phyloP scores from a whole-genome alignment of 2,113 vertebrate species.

The Parotia lawesii region DNA sequence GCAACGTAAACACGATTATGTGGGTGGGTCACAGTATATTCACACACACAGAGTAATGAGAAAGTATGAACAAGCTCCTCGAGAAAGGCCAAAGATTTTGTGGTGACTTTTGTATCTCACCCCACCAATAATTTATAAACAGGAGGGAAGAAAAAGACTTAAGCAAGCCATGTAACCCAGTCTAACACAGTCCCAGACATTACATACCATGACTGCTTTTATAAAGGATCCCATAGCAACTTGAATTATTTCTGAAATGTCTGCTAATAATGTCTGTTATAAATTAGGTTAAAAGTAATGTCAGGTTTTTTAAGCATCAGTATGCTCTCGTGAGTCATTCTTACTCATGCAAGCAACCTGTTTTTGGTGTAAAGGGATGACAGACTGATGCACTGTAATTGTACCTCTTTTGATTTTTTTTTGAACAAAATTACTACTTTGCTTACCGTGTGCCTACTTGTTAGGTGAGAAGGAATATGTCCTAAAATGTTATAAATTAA shows the following conservation, averaged over 20 bases:
- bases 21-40: neutral
- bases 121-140: neutral
- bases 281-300: neutral
- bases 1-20: neutral
- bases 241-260: neutral
- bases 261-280: neutral
- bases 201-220: neutral
- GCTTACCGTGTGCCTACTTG: neutral
- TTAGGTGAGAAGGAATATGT: neutral
- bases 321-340: neutral
- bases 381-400: neutral
- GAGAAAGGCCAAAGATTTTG: neutral
- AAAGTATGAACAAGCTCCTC: neutral
- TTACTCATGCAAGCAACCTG: neutral
- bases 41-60: fast-evolving
- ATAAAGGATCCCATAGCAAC: neutral
- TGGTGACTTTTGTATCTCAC: neutral
- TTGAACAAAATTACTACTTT: neutral
- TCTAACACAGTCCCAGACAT: neutral
- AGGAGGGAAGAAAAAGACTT: neutral
- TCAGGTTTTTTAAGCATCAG: neutral
- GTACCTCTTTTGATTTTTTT: neutral
- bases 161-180: neutral
- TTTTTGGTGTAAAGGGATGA: neutral
- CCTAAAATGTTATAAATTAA: neutral